Percentiles rank a stretch among this genome's conserved stretches.
phyloP scores from a whole-genome alignment of 92 coral and sea anemone genomes.

The Montipora capitata region DNA sequence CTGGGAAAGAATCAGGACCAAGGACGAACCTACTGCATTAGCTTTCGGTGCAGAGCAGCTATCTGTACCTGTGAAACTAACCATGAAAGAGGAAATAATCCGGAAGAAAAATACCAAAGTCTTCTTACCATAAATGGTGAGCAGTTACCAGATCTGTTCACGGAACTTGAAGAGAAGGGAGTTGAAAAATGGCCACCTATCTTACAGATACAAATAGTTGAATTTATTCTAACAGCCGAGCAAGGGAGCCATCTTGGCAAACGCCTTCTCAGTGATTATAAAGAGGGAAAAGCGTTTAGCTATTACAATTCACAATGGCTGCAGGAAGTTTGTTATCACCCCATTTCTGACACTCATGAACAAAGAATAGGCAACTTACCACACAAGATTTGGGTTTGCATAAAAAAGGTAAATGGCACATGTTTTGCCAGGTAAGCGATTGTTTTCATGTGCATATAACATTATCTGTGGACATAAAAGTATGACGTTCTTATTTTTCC shows the following conservation, averaged over 20 bases:
- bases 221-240: slow-evolving; percentile 60
- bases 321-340: slow-evolving; percentile 74
- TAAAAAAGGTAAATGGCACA: slow-evolving; percentile 39
- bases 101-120: slow-evolving; percentile 35
- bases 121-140: slow-evolving; percentile 37
- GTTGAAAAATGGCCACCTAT: slow-evolving; percentile 64
- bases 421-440: slow-evolving; percentile 67
- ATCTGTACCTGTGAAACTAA: slow-evolving; percentile 47
- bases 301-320: slow-evolving; percentile 78
- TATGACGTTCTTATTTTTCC: slow-evolving; percentile 7
- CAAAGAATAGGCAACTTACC: slow-evolving; percentile 67
- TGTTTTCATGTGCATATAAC: slow-evolving; percentile 35
- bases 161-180: slow-evolving; percentile 49
- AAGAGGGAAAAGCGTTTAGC: slow-evolving; percentile 74
- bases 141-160: slow-evolving; percentile 63
- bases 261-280: slow-evolving; percentile 71
- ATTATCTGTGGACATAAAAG: slow-evolving; percentile 24
- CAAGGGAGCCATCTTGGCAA: slow-evolving; percentile 61
- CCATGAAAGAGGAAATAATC: slow-evolving; percentile 47
- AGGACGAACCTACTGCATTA: slow-evolving; percentile 60
- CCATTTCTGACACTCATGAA: slow-evolving; percentile 56
- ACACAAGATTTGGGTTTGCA: slow-evolving; percentile 74
- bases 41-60: slow-evolving; percentile 69
- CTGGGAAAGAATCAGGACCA: slow-evolving; percentile 1
- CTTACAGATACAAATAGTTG: slow-evolving; percentile 39